Percentiles rank a stretch among this genome's conserved stretches.
Conservation (phyloP, 2,113 vertebrate genomes). For the Poeciliopsis turrubarensis region DNA sequence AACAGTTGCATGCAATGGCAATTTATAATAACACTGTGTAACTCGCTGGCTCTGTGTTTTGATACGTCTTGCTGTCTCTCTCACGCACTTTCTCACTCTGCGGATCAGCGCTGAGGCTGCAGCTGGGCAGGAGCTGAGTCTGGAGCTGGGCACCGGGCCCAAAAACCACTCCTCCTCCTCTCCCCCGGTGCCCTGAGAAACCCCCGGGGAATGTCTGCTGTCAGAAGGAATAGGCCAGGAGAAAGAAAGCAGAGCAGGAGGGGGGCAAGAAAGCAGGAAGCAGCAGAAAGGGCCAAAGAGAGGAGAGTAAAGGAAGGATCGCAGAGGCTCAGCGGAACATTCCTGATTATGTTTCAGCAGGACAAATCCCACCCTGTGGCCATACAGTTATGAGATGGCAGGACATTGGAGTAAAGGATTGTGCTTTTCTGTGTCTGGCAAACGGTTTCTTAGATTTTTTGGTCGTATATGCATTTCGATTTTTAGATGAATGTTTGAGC, state of each 20-base stretch:
- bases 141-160: slow-evolving; percentile 66
- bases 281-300: slow-evolving; percentile 43
- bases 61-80: slow-evolving; percentile 58
- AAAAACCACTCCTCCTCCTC: slow-evolving; percentile 53
- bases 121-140: slow-evolving; percentile 67
- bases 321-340: slow-evolving; percentile 67
- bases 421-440: slow-evolving; percentile 38
- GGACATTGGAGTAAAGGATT: slow-evolving; percentile 46
- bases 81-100: slow-evolving; percentile 64
- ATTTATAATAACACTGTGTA: slow-evolving; percentile 56
- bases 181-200: slow-evolving; percentile 64
- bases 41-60: slow-evolving; percentile 60
- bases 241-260: slow-evolving; percentile 36
- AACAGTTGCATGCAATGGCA: slow-evolving; percentile 59
- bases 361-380: slow-evolving; percentile 67
- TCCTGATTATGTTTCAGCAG: slow-evolving; percentile 71
- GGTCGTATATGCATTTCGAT: background rate
- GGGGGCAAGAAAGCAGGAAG: slow-evolving; percentile 43
- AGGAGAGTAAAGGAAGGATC: slow-evolving; percentile 48
- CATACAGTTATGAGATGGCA: slow-evolving; percentile 52
- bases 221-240: slow-evolving; percentile 63
- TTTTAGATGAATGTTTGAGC: slow-evolving; percentile 35
- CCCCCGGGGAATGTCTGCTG: slow-evolving; percentile 72
- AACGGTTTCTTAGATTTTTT: slow-evolving; percentile 1
- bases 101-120: slow-evolving; percentile 60